Conservation (phyloP, 2,888 invertebrate species). For the Crematogaster levior region DNA sequence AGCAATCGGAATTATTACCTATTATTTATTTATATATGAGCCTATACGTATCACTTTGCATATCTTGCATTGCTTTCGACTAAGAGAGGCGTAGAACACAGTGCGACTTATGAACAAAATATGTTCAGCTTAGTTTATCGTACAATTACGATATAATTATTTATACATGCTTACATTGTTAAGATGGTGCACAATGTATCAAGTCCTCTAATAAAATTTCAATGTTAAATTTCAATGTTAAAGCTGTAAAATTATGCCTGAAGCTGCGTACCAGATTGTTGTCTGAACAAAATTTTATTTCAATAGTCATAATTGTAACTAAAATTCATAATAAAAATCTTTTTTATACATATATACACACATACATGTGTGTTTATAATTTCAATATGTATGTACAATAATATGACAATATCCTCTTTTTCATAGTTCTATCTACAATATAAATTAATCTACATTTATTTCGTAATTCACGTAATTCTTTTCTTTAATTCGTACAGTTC, state of each 20-base stretch:
- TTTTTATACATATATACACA: background rate
- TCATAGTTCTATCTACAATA: conserved; percentile 30
- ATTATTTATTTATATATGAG: background rate
- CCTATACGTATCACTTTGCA: conserved; percentile 14
- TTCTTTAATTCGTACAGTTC: background rate
- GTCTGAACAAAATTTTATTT: background rate
- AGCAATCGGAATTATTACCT: conserved; percentile 12
- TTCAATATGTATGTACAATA: conserved; percentile 19
- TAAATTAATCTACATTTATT: conserved; percentile 27
- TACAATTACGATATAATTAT: conserved; percentile 25
- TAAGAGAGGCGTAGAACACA: conserved; percentile 19
- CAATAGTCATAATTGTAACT: background rate
- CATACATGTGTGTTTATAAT: background rate
- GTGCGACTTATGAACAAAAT: conserved; percentile 4
- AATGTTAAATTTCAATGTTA: background rate
- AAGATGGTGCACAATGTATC: background rate
- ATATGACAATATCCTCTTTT: background rate
- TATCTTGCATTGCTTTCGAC: conserved; percentile 40
- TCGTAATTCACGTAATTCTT: background rate
- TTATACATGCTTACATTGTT: background rate
- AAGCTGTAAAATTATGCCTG: background rate
- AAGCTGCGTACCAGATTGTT: background rate
- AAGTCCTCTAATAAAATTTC: conserved; percentile 21
- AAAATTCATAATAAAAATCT: conserved; percentile 10
- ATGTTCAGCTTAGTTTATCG: conserved; percentile 2